These are phyloP conservation scores for Hetaerina americana DNA, from an alignment of 1,140 invertebrate genomes.

Conservation along the genomic window DNA sequence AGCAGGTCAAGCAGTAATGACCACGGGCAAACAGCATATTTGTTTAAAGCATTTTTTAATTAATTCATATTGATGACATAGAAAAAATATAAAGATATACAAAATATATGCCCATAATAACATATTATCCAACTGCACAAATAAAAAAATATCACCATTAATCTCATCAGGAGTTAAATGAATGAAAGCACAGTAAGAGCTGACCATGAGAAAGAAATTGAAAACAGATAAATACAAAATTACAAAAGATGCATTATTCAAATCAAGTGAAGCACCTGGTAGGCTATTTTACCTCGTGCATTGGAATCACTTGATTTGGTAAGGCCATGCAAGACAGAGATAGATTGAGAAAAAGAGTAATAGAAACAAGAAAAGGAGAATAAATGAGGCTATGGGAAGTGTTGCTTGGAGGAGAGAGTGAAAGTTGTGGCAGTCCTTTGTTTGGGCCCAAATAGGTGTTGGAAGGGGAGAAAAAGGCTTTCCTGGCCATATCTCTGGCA, in stretches of 20 bases:
- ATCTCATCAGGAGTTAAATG: neutral
- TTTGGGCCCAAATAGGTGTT: neutral
- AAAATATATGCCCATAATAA: constrained; percentile 1
- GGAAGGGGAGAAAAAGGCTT: neutral
- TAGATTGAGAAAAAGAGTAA: neutral
- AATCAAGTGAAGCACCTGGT: neutral
- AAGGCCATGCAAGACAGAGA: neutral
- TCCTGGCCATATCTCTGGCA: constrained; percentile 3
- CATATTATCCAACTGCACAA: neutral
- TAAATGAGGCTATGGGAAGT: constrained; percentile 2
- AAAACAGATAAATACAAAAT: neutral
- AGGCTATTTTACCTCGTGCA: neutral
- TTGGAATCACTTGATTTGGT: neutral
- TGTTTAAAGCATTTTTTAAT: neutral
- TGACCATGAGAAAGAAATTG: neutral
- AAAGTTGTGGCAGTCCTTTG: constrained; percentile 11
- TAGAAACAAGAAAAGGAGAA: constrained; percentile 3
- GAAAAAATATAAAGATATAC: neutral
- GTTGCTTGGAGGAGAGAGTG: constrained; percentile 11
- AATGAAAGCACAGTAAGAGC: neutral
- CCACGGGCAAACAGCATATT: constrained; percentile 15
- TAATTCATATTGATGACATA: neutral
- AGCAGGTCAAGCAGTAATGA: constrained; percentile 15
- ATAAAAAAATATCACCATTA: neutral
- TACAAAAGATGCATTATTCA: neutral